Conservation (phyloP, 2,888 invertebrate species). For the Aleiodes alternator region DNA sequence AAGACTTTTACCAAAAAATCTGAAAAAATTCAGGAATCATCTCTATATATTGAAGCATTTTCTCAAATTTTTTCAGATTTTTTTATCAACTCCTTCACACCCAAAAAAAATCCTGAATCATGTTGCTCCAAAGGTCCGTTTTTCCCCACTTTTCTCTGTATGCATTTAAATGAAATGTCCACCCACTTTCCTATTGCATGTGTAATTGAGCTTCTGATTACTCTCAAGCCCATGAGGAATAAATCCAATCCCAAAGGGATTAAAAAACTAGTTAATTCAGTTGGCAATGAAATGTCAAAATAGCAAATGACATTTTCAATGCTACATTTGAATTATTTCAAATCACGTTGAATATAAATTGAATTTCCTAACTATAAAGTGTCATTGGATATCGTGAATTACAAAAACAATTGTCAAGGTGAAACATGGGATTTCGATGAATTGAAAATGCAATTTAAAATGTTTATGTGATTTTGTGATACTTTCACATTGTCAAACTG, state of each 20-base stretch:
- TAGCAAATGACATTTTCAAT: no score
- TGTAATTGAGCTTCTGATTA: background rate
- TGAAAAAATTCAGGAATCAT: no score
- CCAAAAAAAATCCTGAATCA: no score
- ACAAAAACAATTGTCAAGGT: background rate
- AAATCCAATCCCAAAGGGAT: background rate
- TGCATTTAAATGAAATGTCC: background rate
- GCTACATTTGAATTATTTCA: no score
- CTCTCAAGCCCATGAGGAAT: background rate
- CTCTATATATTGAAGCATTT: no score
- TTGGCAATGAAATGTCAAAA: no score
- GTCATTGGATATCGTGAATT: background rate
- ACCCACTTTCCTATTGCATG: background rate
- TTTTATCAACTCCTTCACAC: no score
- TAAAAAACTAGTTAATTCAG: no score
- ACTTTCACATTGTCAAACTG: slow-evolving; percentile 46
- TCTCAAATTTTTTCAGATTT: no score
- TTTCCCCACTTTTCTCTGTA: no score
- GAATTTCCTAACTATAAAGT: background rate
- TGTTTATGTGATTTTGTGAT: background rate
- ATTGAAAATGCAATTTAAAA: slow-evolving; percentile 33
- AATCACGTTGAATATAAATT: background rate
- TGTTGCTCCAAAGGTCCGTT: no score
- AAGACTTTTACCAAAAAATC: no score
- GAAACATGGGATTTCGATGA: background rate